Evolutionary conservation across 2,113 vertebrate genomes (phyloP).

Genomic region (Barnardius zonarius): DNA sequence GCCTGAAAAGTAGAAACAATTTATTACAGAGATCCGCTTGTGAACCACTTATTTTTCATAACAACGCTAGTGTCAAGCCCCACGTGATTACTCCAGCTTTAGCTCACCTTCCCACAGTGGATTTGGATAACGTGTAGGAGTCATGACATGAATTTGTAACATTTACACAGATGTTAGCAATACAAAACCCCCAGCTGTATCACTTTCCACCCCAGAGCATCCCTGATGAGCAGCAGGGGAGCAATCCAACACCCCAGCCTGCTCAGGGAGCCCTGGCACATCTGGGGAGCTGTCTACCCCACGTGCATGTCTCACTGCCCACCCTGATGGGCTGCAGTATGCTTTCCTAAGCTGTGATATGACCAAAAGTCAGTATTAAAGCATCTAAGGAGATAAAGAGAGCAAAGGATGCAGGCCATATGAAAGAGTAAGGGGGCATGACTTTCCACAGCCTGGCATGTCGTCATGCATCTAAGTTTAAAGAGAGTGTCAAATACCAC

Average conservation of each 20-base stretch:
- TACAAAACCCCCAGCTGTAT: not conserved
- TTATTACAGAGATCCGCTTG: not conserved
- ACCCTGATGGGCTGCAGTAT: not conserved
- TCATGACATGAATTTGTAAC: not conserved
- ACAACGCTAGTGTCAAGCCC: not conserved
- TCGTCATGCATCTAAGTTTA: not conserved
- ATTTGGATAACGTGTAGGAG: not conserved
- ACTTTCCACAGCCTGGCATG: not conserved
- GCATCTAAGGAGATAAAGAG: not conserved
- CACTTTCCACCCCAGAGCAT: not conserved
- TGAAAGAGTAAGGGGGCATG: not conserved
- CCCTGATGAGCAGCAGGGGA: not conserved
- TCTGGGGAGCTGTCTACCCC: not conserved
- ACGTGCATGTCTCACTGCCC: not conserved
- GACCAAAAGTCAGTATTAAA: not conserved
- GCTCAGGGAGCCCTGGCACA: rapidly evolving
- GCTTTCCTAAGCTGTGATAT: not conserved
- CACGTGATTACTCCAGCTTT: not conserved
- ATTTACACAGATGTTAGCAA: constrained; percentile 15
- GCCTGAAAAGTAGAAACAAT: not conserved
- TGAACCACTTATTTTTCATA: not conserved
- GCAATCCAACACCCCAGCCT: rapidly evolving
- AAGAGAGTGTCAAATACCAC: not conserved
- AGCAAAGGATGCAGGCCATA: not conserved
- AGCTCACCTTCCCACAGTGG: not conserved